Conservation (phyloP, 2,888 invertebrate species). For the Chrysina gloriosa region DNA sequence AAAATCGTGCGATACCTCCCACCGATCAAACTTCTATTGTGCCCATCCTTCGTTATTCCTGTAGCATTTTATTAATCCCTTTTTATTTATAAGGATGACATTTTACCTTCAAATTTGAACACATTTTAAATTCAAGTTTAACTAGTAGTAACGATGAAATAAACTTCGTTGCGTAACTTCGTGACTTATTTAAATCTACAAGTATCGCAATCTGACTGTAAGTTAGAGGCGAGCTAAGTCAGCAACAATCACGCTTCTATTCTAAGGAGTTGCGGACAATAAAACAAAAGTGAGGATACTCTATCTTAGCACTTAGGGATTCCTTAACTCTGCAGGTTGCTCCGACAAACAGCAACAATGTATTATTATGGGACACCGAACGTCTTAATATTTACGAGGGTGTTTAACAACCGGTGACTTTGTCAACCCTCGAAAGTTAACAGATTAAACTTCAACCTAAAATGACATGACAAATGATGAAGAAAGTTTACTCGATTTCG, state of each 20-base stretch:
- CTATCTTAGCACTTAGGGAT: slow-evolving; percentile 26
- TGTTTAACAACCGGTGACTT: not conserved
- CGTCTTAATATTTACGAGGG: slow-evolving; percentile 9
- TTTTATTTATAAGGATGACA: no score
- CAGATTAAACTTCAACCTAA: not conserved
- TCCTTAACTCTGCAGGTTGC: slow-evolving; percentile 34
- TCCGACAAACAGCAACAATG: slow-evolving; percentile 18
- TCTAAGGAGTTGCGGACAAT: slow-evolving; percentile 35
- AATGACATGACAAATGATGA: not conserved
- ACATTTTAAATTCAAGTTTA: not conserved
- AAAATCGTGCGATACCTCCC: slow-evolving; percentile 22
- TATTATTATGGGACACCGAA: slow-evolving; percentile 32
- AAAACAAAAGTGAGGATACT: slow-evolving; percentile 41
- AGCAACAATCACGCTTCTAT: slow-evolving; percentile 38
- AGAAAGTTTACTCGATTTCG: not conserved
- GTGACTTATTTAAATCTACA: slow-evolving; percentile 21
- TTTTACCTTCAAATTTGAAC: not conserved
- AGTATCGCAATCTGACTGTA: slow-evolving; percentile 1
- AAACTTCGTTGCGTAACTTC: slow-evolving; percentile 7
- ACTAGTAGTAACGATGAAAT: not conserved
- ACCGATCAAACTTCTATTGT: slow-evolving; percentile 25
- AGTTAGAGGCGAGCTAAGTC: slow-evolving; percentile 35
- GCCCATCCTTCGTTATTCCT: no score
- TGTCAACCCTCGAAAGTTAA: not conserved
- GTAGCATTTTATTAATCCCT: no score